Evolutionary conservation across 2,113 vertebrate species (phyloP).

Genomic region (Microcebus jonahi): DNA sequence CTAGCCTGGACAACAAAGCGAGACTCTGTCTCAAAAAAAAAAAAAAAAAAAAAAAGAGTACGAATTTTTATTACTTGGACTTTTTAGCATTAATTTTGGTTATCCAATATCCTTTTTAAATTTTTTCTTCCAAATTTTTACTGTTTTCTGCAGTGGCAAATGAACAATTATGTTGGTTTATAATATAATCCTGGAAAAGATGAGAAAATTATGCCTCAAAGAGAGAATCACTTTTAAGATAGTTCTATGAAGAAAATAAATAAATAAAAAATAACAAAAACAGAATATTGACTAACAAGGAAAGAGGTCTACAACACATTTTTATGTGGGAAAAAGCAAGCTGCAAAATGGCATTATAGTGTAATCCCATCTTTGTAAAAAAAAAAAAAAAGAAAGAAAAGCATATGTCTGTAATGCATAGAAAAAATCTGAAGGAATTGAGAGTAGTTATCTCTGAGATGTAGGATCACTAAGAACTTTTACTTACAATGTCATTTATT

Average conservation of each 20-base stretch:
- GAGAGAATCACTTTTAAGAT: neutral
- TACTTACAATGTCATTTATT: neutral
- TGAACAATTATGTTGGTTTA: conserved; percentile 1
- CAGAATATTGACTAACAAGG: neutral
- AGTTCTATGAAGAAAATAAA: neutral
- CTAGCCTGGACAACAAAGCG: too few relatives aligned
- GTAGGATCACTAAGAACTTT: neutral
- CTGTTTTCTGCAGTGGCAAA: neutral
- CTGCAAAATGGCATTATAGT: neutral
- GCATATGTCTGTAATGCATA: neutral
- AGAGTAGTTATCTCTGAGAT: neutral
- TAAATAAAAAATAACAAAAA: conserved; percentile 20
- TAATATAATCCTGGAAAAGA: neutral
- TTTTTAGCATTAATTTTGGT: neutral
- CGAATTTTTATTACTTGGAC: neutral
- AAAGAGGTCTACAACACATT: neutral
- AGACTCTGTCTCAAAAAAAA: too few relatives aligned
- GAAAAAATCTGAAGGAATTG: neutral
- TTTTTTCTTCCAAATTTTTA: conserved; percentile 31
- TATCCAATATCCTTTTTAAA: neutral
- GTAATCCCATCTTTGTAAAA: neutral
- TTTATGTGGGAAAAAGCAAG: neutral
- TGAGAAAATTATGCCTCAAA: neutral
- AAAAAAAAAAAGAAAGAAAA: neutral
- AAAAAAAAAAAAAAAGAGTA: neutral